These are phyloP conservation scores for Nyctibius grandis DNA, from an alignment of 2,797 vertebrate species.

Conservation along the genomic window DNA sequence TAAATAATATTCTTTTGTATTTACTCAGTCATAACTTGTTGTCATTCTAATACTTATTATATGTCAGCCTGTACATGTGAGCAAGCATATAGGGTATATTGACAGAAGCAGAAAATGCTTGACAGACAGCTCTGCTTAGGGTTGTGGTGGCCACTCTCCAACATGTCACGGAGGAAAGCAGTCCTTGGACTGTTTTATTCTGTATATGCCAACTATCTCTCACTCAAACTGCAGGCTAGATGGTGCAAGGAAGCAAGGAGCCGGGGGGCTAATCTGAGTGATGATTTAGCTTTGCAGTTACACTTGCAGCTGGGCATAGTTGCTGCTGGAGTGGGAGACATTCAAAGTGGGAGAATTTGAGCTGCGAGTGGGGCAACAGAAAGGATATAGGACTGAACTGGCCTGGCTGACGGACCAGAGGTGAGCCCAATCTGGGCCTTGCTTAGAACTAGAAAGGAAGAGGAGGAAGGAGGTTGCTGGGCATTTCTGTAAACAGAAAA, in stretches of 20 bases:
- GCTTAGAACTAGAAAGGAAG: not conserved
- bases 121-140: not conserved
- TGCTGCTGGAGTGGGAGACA: not conserved
- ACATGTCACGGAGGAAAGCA: not conserved
- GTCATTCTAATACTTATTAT: not conserved
- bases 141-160: not conserved
- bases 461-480: not conserved
- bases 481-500: not conserved
- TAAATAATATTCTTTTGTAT: not conserved
- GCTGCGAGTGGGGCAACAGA: not conserved
- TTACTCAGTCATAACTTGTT: not conserved
- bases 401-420: not conserved
- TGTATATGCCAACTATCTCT: not conserved
- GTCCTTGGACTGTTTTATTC: not conserved
- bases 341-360: not conserved
- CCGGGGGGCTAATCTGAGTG: not conserved
- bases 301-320: not conserved
- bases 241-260: not conserved
- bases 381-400: not conserved
- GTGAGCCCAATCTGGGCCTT: not conserved
- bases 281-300: not conserved
- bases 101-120: not conserved
- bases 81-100: not conserved
- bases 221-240: not conserved
- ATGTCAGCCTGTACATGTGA: not conserved